A percentile compares a stretch with the other conserved stretches of the same genome.
These are phyloP conservation scores for Sapajus apella DNA, from an alignment of 2,113 vertebrate species.

Conservation along the genomic window DNA sequence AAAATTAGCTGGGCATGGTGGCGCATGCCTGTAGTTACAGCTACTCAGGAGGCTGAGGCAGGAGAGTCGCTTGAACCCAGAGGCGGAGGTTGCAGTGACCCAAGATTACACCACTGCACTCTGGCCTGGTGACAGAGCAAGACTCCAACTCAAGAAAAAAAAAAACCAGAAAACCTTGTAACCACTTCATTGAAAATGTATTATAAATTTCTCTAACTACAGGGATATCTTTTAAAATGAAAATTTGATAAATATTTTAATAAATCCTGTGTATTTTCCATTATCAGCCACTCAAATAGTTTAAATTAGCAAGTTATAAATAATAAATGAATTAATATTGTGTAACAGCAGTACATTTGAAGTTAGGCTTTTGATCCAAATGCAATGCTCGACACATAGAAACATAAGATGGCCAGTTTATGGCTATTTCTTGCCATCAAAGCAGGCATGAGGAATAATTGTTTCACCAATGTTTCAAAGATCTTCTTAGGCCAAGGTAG, in stretches of 20 bases:
- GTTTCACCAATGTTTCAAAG: background rate
- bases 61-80: no score
- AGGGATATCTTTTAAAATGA: background rate
- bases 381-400: background rate
- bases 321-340: background rate
- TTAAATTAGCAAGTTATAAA: constrained; percentile 38
- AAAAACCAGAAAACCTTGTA: background rate
- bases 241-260: constrained; percentile 16
- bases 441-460: background rate
- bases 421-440: background rate
- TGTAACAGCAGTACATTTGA: constrained; percentile 6
- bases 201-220: background rate
- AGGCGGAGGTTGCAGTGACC: no score
- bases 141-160: no score
- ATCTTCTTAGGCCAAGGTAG: background rate
- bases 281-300: background rate
- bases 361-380: constrained; percentile 6
- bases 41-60: no score
- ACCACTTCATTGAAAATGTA: background rate
- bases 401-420: background rate
- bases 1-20: no score
- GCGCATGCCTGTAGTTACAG: no score
- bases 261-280: background rate
- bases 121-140: no score
- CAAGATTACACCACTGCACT: no score